Evolutionary conservation across 1,140 invertebrate species (phyloP).

Genomic region (Sesamia nonagrioides): DNA sequence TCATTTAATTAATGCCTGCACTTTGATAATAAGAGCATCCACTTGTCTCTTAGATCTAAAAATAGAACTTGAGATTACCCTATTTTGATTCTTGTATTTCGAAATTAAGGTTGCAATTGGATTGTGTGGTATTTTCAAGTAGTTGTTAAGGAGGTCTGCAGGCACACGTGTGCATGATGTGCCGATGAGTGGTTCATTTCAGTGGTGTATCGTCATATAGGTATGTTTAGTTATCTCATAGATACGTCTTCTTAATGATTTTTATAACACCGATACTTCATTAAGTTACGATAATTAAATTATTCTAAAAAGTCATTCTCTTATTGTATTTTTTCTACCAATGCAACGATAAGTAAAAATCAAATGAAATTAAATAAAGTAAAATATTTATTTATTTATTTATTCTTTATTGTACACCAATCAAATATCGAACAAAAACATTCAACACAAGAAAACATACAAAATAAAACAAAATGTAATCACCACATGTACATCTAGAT

Average conservation of each 20-base stretch:
- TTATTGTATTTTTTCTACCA: too few species aligned
- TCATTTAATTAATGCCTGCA: constrained; percentile 51
- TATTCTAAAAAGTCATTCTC: too few species aligned
- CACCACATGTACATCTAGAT: too few species aligned
- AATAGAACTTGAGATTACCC: not conserved
- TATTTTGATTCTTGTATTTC: not conserved
- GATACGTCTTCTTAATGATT: not conserved
- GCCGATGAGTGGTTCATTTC: not conserved
- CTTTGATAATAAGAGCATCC: constrained; percentile 45
- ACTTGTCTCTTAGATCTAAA: constrained; percentile 46
- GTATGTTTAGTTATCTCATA: not conserved
- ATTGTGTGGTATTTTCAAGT: not conserved
- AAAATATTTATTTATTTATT: too few species aligned
- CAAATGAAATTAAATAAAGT: too few species aligned
- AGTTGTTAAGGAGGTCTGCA: constrained; percentile 30
- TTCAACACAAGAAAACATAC: too few species aligned
- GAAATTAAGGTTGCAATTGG: not conserved
- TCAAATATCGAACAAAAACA: too few species aligned
- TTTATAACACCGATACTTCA: not conserved
- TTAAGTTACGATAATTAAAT: too few species aligned
- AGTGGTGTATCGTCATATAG: not conserved
- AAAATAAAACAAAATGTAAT: too few species aligned
- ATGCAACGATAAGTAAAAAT: too few species aligned
- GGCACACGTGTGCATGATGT: constrained; percentile 1
- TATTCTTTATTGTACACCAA: too few species aligned